A percentile compares a stretch with the other conserved stretches of the same genome.
These are phyloP conservation scores for Diprion similis DNA, from an alignment of 1,140 invertebrate genomes.

Conservation along the genomic window DNA sequence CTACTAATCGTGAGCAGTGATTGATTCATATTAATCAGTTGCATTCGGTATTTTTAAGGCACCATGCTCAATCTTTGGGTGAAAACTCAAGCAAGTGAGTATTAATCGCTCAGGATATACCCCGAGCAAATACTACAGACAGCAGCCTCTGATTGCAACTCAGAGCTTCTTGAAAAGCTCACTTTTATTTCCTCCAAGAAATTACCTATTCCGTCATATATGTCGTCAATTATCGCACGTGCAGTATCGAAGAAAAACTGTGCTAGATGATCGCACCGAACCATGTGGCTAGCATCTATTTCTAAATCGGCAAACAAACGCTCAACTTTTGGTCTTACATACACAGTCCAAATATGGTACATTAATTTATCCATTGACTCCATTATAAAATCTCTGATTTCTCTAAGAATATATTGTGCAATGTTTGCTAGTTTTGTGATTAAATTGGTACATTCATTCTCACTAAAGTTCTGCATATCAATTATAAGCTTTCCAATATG, in stretches of 20 bases:
- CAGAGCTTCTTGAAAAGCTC: not conserved
- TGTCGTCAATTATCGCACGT: not conserved
- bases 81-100: not conserved
- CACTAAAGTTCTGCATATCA: not conserved
- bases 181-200: not conserved
- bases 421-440: not conserved
- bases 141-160: not conserved
- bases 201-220: not conserved
- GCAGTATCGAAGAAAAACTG: not conserved
- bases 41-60: not conserved
- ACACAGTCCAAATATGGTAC: not conserved
- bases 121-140: not conserved
- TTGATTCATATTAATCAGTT: too few relatives aligned
- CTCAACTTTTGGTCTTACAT: not conserved
- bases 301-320: not conserved
- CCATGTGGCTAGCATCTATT: not conserved
- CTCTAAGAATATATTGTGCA: not conserved
- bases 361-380: not conserved
- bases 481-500: not conserved
- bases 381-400: not conserved
- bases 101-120: not conserved
- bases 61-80: not conserved
- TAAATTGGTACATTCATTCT: not conserved
- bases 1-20: too few relatives aligned
- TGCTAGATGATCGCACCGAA: not conserved